Conservation (phyloP, 2,888 invertebrate species). For the Papilio gigon region DNA sequence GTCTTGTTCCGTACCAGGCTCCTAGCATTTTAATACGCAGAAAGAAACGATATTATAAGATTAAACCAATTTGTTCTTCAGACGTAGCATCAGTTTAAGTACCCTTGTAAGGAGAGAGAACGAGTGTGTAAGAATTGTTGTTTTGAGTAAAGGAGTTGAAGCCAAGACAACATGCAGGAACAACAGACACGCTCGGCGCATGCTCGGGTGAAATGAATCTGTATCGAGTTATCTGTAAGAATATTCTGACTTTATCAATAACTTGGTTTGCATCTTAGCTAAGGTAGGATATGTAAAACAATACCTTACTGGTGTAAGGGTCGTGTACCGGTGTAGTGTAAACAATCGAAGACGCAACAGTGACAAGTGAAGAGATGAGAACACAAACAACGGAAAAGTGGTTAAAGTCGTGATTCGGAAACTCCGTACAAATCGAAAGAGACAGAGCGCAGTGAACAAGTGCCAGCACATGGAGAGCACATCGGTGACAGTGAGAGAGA, state of each 20-base stretch:
- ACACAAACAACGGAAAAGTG: conserved; percentile 78
- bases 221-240: conserved; percentile 76
- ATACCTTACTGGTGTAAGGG: conserved; percentile 57
- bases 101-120: conserved; percentile 34
- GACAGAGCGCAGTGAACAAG: conserved; percentile 78
- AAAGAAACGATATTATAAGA: conserved; percentile 49
- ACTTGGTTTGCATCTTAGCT: conserved; percentile 45
- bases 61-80: conserved; percentile 18
- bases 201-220: conserved; percentile 74
- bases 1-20: conserved; percentile 66
- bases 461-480: conserved; percentile 80
- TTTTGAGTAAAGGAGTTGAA: conserved; percentile 72
- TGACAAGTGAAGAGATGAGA: conserved; percentile 73
- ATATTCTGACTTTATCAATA: conserved; percentile 50
- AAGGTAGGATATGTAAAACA: conserved; percentile 32
- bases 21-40: conserved; percentile 55
- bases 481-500: conserved; percentile 79
- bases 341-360: conserved; percentile 69
- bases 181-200: conserved; percentile 75
- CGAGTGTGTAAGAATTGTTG: conserved; percentile 62
- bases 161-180: conserved; percentile 82
- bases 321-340: conserved; percentile 67
- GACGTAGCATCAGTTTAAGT: conserved; percentile 20
- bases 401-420: conserved; percentile 74
- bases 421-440: conserved; percentile 71